Base-by-base conservation (phyloP, 1,140 invertebrate species). In the Drosophila willistoni region DNA sequence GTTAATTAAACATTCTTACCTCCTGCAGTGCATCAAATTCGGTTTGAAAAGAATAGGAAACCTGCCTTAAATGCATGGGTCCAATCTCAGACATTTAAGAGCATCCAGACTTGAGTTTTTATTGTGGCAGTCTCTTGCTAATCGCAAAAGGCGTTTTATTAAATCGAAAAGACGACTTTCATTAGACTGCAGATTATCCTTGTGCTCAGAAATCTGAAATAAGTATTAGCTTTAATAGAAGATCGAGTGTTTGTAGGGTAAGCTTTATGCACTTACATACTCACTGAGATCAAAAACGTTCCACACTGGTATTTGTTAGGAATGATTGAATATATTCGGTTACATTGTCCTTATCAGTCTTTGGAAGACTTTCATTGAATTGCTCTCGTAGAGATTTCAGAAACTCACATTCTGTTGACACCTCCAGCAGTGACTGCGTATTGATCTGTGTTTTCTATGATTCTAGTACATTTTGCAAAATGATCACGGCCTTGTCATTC, bases 51-150 rank as follows among this genome's bases (percentile, higher is more conserved):
- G 94, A 94, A 7, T 96, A 91, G 7, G 96, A 94, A 22, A 96
- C 92, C 0, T 95, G 95, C 25, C 94, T 94, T 29, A 97, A 93
- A 91, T 97, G 94, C 10, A 94, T 93, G 0, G 96, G 95, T 0
- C 96, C 97, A 9, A 98, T 93, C 92, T 96, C 94, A 3, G 91
- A 91, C 97, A 98, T 78, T 94, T 94, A 2, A 94, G 93, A 0
- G 96, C 95, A 91, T 95, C 94, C 3, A 94, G 14, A 34, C 70
- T 64, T 44, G 17, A 60, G 7, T 71, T 29, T 10, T 64, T 55
- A 10, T 64, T 81, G 7, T 41, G 25, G 2, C 72, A 62, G 14
- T 76, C 68, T 7, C 86, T 64, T 9, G 83, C 71, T 64, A 91
- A 77, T 54, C 67, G 69, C 51, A 91, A 67, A 0, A 91, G 64